Percentiles rank a stretch among this genome's conserved stretches.
These are phyloP conservation scores for Myathropa florea DNA, from an alignment of 2,888 invertebrate species.

Conservation along the genomic window DNA sequence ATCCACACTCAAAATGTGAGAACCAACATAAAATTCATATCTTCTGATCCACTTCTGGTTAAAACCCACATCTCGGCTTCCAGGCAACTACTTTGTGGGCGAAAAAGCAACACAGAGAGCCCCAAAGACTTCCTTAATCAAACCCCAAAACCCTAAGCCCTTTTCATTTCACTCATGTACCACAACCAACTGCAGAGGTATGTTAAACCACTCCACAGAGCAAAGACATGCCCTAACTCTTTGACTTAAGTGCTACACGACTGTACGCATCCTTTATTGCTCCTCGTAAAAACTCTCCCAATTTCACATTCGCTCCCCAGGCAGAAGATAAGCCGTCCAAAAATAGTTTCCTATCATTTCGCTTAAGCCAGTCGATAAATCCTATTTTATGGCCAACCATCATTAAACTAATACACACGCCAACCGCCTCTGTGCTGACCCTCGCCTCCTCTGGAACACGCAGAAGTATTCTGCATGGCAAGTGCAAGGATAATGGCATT, in stretches of 20 bases:
- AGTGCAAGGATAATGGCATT: conserved; percentile 39
- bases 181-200: no score
- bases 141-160: no score
- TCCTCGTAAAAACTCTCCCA: neutral
- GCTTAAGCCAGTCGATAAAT: conserved; percentile 2
- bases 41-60: no score
- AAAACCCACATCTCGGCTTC: no score
- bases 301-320: neutral
- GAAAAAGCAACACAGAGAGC: no score
- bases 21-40: no score
- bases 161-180: neutral
- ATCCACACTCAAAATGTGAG: no score
- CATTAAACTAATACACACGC: neutral
- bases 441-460: neutral
- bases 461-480: conserved; percentile 12
- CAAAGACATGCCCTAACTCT: neutral
- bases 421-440: neutral
- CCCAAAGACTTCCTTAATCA: no score
- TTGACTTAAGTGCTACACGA: neutral
- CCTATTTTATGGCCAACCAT: conserved; percentile 1
- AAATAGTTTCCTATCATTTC: neutral
- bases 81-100: no score
- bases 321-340: neutral
- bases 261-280: neutral
- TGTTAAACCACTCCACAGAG: neutral